These are phyloP conservation scores for Meiosimyza platycephala DNA, from an alignment of 2,888 invertebrate species.

Conservation along the genomic window DNA sequence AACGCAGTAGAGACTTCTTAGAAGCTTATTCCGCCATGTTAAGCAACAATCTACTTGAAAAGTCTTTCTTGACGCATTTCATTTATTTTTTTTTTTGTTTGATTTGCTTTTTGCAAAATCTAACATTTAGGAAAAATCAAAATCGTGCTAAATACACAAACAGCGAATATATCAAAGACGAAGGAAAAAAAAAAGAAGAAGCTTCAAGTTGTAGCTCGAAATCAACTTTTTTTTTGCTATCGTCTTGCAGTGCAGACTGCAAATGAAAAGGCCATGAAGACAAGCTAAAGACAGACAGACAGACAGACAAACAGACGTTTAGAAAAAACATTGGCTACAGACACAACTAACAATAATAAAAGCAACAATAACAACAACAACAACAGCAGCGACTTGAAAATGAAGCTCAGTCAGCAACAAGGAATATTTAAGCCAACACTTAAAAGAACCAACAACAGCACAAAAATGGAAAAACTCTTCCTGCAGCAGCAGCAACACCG, in stretches of 20 bases:
- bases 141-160: slow-evolving; percentile 28
- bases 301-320: not conserved
- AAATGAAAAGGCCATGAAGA: slow-evolving; percentile 38
- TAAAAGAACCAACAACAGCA: slow-evolving; percentile 23
- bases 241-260: slow-evolving; percentile 21
- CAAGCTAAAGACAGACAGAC: slow-evolving; percentile 23
- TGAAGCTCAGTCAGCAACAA: slow-evolving; percentile 30
- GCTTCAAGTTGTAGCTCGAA: slow-evolving; percentile 20
- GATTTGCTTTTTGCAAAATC: not conserved
- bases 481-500: slow-evolving; percentile 33
- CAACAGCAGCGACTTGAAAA: slow-evolving; percentile 21
- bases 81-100: not conserved
- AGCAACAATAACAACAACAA: not conserved
- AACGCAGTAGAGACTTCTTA: too few species aligned
- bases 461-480: slow-evolving; percentile 26
- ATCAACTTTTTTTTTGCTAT: slow-evolving; percentile 3
- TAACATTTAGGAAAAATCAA: slow-evolving; percentile 25
- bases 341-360: slow-evolving; percentile 13
- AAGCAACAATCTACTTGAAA: too few species aligned
- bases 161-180: not conserved
- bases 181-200: slow-evolving; percentile 9
- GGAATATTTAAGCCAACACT: slow-evolving; percentile 33
- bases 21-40: too few species aligned
- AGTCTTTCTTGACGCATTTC: not conserved
- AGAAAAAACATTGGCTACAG: not conserved